A percentile compares a stretch with the other conserved stretches of the same genome.
phyloP scores from a whole-genome alignment of 1,140 invertebrate genomes.

The Brachionus paranguensis region DNA sequence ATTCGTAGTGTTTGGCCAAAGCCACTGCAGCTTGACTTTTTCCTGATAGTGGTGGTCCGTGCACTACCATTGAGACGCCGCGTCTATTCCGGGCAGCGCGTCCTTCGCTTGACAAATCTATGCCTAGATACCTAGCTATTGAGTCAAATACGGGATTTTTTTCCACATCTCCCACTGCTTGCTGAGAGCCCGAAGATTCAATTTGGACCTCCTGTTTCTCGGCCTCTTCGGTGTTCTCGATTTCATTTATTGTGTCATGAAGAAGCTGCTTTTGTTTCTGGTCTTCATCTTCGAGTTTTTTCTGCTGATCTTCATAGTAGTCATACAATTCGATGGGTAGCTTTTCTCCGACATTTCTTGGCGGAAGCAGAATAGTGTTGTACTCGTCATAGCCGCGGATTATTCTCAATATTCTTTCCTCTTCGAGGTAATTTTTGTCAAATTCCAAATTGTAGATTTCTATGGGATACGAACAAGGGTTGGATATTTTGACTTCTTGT shows the following conservation, averaged over 20 bases:
- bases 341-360: slow-evolving; percentile 49
- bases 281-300: slow-evolving; percentile 52
- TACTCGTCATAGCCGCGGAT: slow-evolving; percentile 57
- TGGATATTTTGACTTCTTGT: slow-evolving; percentile 50
- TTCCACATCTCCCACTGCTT: slow-evolving; percentile 53
- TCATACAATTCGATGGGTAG: slow-evolving; percentile 52
- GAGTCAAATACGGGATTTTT: slow-evolving; percentile 54
- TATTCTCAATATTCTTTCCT: slow-evolving; percentile 54
- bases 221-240: background rate
- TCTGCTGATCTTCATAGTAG: slow-evolving; percentile 55
- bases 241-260: background rate
- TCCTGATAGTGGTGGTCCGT: slow-evolving; percentile 54
- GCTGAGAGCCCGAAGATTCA: background rate
- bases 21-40: slow-evolving; percentile 44
- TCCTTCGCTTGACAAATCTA: slow-evolving; percentile 54
- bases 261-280: slow-evolving; percentile 44
- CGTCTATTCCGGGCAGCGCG: slow-evolving; percentile 53
- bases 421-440: slow-evolving; percentile 53
- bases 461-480: slow-evolving; percentile 54
- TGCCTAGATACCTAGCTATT: slow-evolving; percentile 54
- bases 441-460: slow-evolving; percentile 56
- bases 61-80: slow-evolving; percentile 53
- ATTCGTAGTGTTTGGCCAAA: slow-evolving; percentile 53
- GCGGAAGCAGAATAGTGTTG: slow-evolving; percentile 53
- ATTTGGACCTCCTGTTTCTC: background rate